Percentiles rank a stretch among this genome's conserved stretches.
These are phyloP conservation scores for Grammomys surdaster DNA, from an alignment of 2,113 vertebrate genomes.

Conservation along the genomic window DNA sequence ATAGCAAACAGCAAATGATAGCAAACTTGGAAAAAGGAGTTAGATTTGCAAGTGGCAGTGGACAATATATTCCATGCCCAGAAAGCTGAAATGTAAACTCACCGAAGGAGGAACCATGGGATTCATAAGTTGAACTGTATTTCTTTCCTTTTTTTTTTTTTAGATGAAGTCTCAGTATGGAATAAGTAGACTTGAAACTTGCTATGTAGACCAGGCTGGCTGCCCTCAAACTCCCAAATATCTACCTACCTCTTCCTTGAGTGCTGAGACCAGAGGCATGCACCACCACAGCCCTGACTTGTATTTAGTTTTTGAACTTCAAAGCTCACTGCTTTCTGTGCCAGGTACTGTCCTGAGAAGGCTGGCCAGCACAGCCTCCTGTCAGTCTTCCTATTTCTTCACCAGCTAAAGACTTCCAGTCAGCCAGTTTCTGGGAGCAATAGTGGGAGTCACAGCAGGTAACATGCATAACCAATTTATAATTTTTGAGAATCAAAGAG, in stretches of 20 bases:
- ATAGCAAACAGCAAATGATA: too few species aligned
- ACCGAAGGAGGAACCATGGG: too few species aligned
- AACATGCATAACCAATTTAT: not conserved
- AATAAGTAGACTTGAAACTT: too few species aligned
- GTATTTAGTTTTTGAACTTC: not conserved
- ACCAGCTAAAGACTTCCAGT: not conserved
- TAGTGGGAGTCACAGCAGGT: conserved; percentile 49
- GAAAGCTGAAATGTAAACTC: too few species aligned
- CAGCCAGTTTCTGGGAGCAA: conserved; percentile 19
- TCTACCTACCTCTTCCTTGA: not conserved
- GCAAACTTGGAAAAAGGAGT: too few species aligned
- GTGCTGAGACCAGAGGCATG: not conserved
- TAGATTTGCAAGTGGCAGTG: too few species aligned
- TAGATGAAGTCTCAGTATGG: too few species aligned
- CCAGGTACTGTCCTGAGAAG: not conserved
- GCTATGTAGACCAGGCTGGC: too few species aligned
- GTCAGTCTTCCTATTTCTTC: not conserved
- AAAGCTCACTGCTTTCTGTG: not conserved
- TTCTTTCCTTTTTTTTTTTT: too few species aligned
- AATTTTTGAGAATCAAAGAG: not conserved
- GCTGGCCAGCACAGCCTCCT: not conserved
- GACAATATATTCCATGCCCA: too few species aligned
- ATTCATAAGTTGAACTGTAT: too few species aligned
- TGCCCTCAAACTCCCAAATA: not conserved
- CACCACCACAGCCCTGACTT: not conserved